Evolutionary conservation across 2,797 vertebrate genomes (phyloP), one percentile per base, ranked within the genome.

Genomic region (Philypnodon macrostomus): DNA sequence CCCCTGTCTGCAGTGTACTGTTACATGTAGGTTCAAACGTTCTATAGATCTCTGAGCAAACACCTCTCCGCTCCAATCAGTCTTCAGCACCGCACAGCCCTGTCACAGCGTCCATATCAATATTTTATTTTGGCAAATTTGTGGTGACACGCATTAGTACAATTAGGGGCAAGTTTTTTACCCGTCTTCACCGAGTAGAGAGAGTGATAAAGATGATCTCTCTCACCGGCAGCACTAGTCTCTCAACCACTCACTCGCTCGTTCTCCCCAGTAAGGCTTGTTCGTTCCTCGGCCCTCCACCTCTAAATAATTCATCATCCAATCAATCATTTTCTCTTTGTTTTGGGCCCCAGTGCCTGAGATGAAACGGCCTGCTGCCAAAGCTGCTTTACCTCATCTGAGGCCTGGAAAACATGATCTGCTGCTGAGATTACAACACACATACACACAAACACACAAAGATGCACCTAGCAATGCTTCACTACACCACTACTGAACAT

Each of bases 281-380:
- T 79, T 81, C 84, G 67, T 88, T 88, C 81, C 82, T 81, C 81
- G 81, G 84, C 87, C 80, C 86, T 88, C 83, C 73, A 71, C 80
- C 83, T 85, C 88, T 92, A 91, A 92, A 92, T 92, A 89, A 92
- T 92, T 90, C 85, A 92, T 92, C 83, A 84, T 89, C 87, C 89
- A 92, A 91, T 91, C 90, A 91, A 91, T 91, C 87, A 90, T 89
- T 87, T 90, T 90, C 86, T 91, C 90, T 92, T 89, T 91, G 89
- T 91, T 92, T 92, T 92, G 89, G 90, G 87, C 88, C 88, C 90
- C 81, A 82, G 90, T 88, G 90, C 87, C 87, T 72, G 84, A 90
- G 89, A 90, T 92, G 88, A 91, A 91, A 91, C 87, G 78, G 80
- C 70, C 79, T 61, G 79, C 86, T 90, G 89, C 86, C 87, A 90